phyloP scores from a whole-genome alignment of 2,113 vertebrate species.

The Ochotona curzoniae region DNA sequence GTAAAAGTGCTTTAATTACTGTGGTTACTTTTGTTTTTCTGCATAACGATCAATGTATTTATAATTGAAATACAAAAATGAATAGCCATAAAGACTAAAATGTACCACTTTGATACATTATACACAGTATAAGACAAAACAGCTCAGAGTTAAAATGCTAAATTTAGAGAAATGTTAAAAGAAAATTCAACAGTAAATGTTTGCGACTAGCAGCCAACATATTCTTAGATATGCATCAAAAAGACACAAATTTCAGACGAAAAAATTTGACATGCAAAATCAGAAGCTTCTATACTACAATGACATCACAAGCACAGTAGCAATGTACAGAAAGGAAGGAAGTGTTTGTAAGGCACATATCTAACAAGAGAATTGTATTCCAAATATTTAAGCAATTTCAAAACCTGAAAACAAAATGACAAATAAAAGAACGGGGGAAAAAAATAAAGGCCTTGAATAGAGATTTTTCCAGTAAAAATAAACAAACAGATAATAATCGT shows the following conservation, averaged over 20 bases:
- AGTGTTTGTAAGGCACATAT: background rate
- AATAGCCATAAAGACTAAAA: background rate
- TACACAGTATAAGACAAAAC: background rate
- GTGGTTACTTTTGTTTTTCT: background rate
- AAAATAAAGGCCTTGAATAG: background rate
- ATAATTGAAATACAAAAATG: background rate
- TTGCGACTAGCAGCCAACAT: background rate
- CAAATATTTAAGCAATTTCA: background rate
- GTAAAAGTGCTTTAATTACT: background rate
- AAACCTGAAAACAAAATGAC: background rate
- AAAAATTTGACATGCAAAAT: background rate
- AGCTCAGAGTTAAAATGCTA: background rate
- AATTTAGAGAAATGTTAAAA: background rate
- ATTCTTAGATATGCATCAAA: background rate
- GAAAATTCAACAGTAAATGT: background rate
- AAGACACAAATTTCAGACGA: background rate
- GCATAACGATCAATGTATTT: background rate
- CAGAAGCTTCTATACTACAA: background rate
- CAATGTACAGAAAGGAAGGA: background rate
- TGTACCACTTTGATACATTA: background rate
- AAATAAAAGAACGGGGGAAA: constrained; percentile 1
- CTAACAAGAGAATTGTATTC: background rate
- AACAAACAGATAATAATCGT: background rate
- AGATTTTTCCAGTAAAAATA: background rate
- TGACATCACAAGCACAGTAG: background rate